These are phyloP conservation scores for Xestia c-nigrum DNA, from an alignment of 2,888 invertebrate species.

Conservation along the genomic window DNA sequence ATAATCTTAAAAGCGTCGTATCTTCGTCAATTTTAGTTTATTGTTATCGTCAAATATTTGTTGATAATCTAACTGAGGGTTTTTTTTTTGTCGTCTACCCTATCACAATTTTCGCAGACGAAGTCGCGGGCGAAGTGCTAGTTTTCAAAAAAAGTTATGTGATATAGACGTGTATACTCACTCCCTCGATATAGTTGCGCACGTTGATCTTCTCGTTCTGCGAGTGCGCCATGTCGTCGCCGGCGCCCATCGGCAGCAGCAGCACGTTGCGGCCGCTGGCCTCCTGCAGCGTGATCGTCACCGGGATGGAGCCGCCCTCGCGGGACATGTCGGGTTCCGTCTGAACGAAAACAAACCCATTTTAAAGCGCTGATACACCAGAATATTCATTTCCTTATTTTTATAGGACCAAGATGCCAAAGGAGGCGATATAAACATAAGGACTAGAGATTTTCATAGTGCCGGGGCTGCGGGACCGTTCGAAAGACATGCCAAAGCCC, in stretches of 20 bases:
- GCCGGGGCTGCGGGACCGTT: no score
- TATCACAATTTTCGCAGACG: no score
- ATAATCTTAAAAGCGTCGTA: no score
- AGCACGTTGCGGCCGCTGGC: constrained; percentile 98
- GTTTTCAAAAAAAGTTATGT: not conserved
- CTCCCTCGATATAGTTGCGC: constrained; percentile 98
- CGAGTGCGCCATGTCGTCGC: constrained; percentile 99
- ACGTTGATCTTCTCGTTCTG: constrained; percentile 99
- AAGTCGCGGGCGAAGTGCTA: not conserved
- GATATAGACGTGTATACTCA: constrained; percentile 84
- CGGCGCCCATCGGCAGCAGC: constrained; percentile 97
- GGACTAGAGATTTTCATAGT: not conserved
- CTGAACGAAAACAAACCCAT: constrained; percentile 67
- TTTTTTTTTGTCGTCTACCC: no score
- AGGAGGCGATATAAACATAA: not conserved
- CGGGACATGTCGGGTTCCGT: constrained; percentile 98
- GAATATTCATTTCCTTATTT: not conserved
- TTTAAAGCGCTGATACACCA: not conserved
- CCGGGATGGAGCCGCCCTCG: constrained; percentile 99
- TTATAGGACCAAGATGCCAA: not conserved
- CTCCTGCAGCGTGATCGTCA: constrained; percentile 98
- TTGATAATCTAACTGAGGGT: no score
- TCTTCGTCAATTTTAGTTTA: no score
- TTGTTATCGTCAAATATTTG: no score
- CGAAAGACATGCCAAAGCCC: no score